Conservation (phyloP, 2,113 vertebrate genomes). For the Muscicapa adusta region DNA sequence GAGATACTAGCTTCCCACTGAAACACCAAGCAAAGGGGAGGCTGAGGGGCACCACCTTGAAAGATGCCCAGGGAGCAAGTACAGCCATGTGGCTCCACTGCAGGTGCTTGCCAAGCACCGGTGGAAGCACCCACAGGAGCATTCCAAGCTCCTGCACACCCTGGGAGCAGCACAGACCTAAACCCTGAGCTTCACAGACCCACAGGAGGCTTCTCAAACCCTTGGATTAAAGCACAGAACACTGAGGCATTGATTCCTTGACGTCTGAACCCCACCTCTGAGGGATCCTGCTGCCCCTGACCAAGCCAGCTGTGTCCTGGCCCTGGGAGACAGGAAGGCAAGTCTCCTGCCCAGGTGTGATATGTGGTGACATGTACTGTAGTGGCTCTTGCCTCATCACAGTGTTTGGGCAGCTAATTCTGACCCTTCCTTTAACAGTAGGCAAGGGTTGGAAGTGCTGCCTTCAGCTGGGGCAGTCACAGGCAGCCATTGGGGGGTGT, state of each 20-base stretch:
- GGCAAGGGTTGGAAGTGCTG: not conserved
- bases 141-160: not conserved
- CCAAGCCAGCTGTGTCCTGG: not conserved
- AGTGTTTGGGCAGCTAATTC: not conserved
- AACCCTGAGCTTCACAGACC: not conserved
- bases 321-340: not conserved
- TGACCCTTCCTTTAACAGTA: not conserved
- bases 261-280: rapidly evolving
- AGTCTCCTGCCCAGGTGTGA: not conserved
- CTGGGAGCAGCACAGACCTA: not conserved
- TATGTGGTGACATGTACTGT: rapidly evolving
- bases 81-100: rapidly evolving
- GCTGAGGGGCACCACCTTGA: not conserved
- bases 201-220: not conserved
- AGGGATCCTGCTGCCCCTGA: rapidly evolving
- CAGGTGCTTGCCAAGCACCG: not conserved
- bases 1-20: constrained; percentile 93
- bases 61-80: not conserved
- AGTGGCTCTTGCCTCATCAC: not conserved
- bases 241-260: not conserved
- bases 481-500: not conserved
- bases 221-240: not conserved
- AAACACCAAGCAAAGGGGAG: not conserved
- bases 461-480: not conserved
- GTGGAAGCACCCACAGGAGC: not conserved